Evolutionary conservation across 2,888 invertebrate genomes (phyloP), one percentile per base, ranked within the genome.

Genomic region (Eutolmus rufibarbis): DNA sequence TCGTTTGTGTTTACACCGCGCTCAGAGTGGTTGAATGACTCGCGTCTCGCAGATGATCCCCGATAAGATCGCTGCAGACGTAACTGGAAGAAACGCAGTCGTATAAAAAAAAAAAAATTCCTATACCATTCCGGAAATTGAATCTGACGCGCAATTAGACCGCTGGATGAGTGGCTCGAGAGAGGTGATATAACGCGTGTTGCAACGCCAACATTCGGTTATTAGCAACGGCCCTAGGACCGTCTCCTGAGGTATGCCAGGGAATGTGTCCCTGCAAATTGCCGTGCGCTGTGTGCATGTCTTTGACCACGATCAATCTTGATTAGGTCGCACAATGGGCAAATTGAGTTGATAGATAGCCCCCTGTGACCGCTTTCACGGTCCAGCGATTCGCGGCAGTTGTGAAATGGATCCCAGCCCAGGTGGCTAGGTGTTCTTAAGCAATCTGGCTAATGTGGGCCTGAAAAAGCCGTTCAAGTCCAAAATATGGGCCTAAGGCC

Each of bases 261-360:
- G 23, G 56, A 66, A 66, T 28, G 23, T 28, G 23, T 66, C 23
- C 28, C 28, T 66, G 28, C 28, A 12, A 66, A 66, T 66, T 66
- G 66, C 28, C 28, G 23, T 28, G 66, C 4, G 19, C 66, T 23
- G 0, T 66, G 12, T 66, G 23, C 28, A 66, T 1, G 23, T 66
- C 66, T 23, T 23, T 23, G 28, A 66, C 28, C 79, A 51, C 46
- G 51, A 79, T 79, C 51, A 79, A 79, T 79, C 79, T 79, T 31
- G 79, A 79, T 79, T 51, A 79, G 51, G 28, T 51, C 79, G 51
- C n/a, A 79, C 79, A 79, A 79, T 79, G 51, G 79, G 51, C 51
- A 79, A 79, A 79, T 79, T 79, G 16, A 16, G 7, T 31, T 79
- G 79, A 79, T 79, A 14, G 79, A 79, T 56, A 79, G 51, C 51